phyloP scores from a whole-genome alignment of 2,888 invertebrate genomes.

The Drosophila yooni region DNA sequence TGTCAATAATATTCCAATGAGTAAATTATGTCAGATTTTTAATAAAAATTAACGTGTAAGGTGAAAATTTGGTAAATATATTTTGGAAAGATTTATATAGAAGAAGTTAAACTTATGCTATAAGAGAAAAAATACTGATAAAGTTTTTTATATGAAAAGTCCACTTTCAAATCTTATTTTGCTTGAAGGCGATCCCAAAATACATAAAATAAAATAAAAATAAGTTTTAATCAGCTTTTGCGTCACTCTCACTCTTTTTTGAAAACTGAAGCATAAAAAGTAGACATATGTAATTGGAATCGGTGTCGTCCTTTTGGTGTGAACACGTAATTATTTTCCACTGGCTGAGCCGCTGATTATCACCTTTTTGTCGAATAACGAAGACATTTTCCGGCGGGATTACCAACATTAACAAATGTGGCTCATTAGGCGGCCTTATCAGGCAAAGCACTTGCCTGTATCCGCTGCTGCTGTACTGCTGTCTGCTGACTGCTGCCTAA shows the following conservation, averaged over 20 bases:
- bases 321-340: constrained; percentile 37
- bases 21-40: not conserved
- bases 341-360: constrained; percentile 52
- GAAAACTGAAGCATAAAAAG: not conserved
- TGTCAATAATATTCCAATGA: not conserved
- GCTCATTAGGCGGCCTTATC: constrained; percentile 69
- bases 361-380: constrained; percentile 40
- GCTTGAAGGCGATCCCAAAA: not conserved
- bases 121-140: too few relatives aligned
- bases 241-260: not conserved
- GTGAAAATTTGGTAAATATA: too few relatives aligned
- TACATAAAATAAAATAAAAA: not conserved
- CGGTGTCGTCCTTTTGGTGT: constrained; percentile 35
- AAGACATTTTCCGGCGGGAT: constrained; percentile 24
- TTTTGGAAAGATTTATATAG: too few relatives aligned
- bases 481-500: constrained; percentile 22
- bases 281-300: not conserved
- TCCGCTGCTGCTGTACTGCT: constrained; percentile 22
- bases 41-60: not conserved
- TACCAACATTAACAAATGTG: constrained; percentile 52
- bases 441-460: constrained; percentile 19
- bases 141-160: too few relatives aligned
- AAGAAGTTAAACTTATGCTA: too few relatives aligned
- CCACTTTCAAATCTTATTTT: too few relatives aligned
- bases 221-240: not conserved